These are phyloP conservation scores for Plectropomus leopardus DNA, from an alignment of 2,113 vertebrate genomes.

Conservation along the genomic window DNA sequence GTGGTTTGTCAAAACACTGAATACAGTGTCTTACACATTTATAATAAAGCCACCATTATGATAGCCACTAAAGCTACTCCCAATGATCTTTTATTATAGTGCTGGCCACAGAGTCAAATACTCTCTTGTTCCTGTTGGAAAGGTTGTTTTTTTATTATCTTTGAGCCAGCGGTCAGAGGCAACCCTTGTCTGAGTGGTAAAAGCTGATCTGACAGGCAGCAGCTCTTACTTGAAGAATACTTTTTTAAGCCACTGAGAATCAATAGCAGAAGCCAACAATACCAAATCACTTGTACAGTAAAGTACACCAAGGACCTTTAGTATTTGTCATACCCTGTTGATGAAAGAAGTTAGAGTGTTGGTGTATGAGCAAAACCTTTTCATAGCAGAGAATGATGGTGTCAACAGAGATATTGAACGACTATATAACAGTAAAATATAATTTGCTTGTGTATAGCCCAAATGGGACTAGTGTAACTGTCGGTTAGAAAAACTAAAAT, in stretches of 20 bases:
- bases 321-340: neutral
- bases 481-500: neutral
- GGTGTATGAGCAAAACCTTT: neutral
- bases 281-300: slow-evolving; percentile 1
- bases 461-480: neutral
- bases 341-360: neutral
- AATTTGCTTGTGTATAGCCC: neutral
- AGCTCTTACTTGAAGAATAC: slow-evolving; percentile 6
- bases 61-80: neutral
- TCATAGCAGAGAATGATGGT: neutral
- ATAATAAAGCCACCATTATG: neutral
- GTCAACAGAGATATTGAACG: neutral
- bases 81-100: neutral
- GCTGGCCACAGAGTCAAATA: neutral
- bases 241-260: slow-evolving; percentile 16
- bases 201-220: slow-evolving; percentile 29
- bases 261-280: slow-evolving; percentile 10
- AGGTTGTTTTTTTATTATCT: neutral
- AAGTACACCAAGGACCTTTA: neutral
- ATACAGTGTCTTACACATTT: neutral
- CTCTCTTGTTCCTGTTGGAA: neutral
- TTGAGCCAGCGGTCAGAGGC: slow-evolving; percentile 9
- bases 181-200: neutral
- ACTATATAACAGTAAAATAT: neutral
- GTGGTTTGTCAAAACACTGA: neutral